phyloP scores from a whole-genome alignment of 2,797 vertebrate species.

The Trematomus bernacchii region DNA sequence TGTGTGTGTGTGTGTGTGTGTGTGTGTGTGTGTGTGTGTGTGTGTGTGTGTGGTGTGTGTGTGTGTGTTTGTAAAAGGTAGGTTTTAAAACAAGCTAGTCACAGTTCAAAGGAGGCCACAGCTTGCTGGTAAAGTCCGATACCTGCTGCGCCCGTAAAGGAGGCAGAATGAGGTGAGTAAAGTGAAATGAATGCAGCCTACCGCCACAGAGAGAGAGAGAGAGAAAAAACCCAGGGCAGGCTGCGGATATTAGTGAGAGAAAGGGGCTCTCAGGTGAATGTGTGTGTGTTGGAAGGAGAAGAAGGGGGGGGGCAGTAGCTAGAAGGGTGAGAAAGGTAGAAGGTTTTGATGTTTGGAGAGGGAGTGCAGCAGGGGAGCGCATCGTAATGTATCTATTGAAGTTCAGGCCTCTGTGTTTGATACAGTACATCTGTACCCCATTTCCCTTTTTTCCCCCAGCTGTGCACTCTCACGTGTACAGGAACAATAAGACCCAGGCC shows the following conservation, averaged over 20 bases:
- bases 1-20: slow-evolving; percentile 4
- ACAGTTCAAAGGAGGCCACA: slow-evolving; percentile 78
- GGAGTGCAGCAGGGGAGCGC: slow-evolving; percentile 74
- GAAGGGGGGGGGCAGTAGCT: slow-evolving; percentile 58
- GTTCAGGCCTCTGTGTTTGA: slow-evolving; percentile 76
- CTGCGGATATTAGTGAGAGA: slow-evolving; percentile 57
- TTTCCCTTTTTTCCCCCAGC: slow-evolving; percentile 78
- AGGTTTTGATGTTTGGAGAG: slow-evolving; percentile 74
- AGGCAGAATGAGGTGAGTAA: slow-evolving; percentile 58
- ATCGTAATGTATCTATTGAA: slow-evolving; percentile 82
- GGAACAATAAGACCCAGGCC: slow-evolving; percentile 74
- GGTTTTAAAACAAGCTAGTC: slow-evolving; percentile 47
- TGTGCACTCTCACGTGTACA: slow-evolving; percentile 81
- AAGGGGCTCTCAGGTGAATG: slow-evolving; percentile 51
- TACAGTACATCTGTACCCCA: slow-evolving; percentile 83
- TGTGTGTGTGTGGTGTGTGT: slow-evolving; percentile 3
- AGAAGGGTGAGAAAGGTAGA: slow-evolving; percentile 76
- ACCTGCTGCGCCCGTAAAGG: slow-evolving; percentile 76
- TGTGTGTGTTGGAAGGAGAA: not conserved
- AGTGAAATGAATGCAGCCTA: slow-evolving; percentile 64
- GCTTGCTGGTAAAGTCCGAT: slow-evolving; percentile 54
- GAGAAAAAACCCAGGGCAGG: slow-evolving; percentile 26
- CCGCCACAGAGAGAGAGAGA: slow-evolving; percentile 30
- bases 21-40: slow-evolving; percentile 3
- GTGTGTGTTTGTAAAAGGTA: not conserved